Base-by-base conservation (phyloP, 92 coral and sea anemone species). In the Nematostella vectensis region DNA sequence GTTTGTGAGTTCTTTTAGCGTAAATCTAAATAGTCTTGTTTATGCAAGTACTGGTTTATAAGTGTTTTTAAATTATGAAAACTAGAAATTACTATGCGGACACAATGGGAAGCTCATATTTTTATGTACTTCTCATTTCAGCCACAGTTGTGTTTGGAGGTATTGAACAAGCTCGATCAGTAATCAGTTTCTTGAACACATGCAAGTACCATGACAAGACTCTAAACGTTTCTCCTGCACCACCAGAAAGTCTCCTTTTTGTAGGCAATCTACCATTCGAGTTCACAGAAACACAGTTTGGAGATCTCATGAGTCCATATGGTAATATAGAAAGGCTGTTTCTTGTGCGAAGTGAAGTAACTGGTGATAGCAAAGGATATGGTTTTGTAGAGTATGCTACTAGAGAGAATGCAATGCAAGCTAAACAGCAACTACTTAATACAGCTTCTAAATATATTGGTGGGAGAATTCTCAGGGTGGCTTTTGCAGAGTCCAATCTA, bases 321-420 rank as follows among this genome's bases (percentile, higher is more conserved):
- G 96, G 96, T 4, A 69, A 74, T 3, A 74, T 89, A 27, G 93
- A 79, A 52, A 83, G 83, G 49, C 42, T 74, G 25, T 76, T 89
- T 25, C 71, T 89, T 15, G 94, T 89, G 24, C 71, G 86, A 1
- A 80, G 89, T 66, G 70, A 76, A 65, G 54, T 63, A 2, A 80
- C 96, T 17, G 94, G 88, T 8, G 85, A 84, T 24, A 89, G 96
- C 55, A 89, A 89, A 63, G 96, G 96, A 2, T 89, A 89, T 59
- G 96, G 96, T 11, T 89, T 89, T 83, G 94, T 84, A 31, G 96
- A 88, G 26, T 88, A 67, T 37, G 43, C 62, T 18, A 67, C 71
- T 30, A 72, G 74, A 23, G 82, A 76, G 24, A 64, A 76, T 8
- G 96, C 96, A 17, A 57, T 54, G 16, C 79, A 67, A 26, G 86